Evolutionary conservation across 2,797 vertebrate genomes (phyloP).

Genomic region (Pangasius mekongensis): DNA sequence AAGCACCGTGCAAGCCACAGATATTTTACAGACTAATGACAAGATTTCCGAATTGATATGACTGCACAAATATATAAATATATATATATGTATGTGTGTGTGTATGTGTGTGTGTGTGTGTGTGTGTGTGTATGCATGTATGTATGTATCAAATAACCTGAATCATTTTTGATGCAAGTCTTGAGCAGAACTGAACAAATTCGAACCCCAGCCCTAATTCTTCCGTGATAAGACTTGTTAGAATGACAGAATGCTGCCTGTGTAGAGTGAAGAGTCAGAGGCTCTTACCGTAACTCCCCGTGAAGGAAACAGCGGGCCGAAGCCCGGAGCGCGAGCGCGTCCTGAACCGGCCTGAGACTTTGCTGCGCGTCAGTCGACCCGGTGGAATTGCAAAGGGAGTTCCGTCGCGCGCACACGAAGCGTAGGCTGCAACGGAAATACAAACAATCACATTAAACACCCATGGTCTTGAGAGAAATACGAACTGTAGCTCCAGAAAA

Average conservation of each 20-base stretch:
- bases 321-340: conserved; percentile 69
- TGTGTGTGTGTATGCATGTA: no score
- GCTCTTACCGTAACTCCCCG: conserved; percentile 75
- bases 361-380: conserved; percentile 42
- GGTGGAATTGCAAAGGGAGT: conserved; percentile 37
- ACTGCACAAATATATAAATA: background rate
- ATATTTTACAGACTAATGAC: background rate
- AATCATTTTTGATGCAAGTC: background rate
- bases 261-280: background rate
- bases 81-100: no score
- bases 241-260: background rate
- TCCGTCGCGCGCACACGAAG: conserved; percentile 26
- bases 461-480: background rate
- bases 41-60: background rate
- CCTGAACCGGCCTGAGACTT: conserved; percentile 55
- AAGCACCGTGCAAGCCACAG: background rate
- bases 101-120: no score
- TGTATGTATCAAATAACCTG: background rate
- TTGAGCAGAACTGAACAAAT: background rate
- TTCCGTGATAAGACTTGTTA: background rate
- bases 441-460: background rate
- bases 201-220: background rate
- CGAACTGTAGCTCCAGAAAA: background rate
- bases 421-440: conserved; percentile 45
- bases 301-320: conserved; percentile 78